These are phyloP conservation scores for Sebastes melanostomus DNA, from an alignment of 2,797 vertebrate species.

Conservation along the genomic window DNA sequence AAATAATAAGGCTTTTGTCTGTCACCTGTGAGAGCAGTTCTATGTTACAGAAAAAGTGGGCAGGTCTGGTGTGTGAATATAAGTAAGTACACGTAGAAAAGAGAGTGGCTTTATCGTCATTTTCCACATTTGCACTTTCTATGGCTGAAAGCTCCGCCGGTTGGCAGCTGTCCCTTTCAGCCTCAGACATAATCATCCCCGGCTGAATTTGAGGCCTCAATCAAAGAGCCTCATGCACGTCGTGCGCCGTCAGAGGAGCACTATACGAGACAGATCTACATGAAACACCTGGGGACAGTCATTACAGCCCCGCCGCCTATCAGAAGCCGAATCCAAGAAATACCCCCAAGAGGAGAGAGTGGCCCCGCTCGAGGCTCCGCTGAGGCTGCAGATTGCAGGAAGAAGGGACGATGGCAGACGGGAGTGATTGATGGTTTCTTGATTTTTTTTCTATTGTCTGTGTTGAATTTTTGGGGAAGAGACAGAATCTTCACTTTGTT, in stretches of 20 bases:
- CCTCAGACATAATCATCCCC: slow-evolving; percentile 52
- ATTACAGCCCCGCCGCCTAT: slow-evolving; percentile 35
- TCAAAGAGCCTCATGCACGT: slow-evolving; percentile 45
- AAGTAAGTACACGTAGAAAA: not conserved
- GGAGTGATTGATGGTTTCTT: slow-evolving; percentile 5
- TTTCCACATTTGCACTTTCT: slow-evolving; percentile 52
- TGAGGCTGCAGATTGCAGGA: slow-evolving; percentile 20
- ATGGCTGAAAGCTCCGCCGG: slow-evolving; percentile 48
- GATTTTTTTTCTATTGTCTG: slow-evolving; percentile 4
- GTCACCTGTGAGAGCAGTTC: not conserved
- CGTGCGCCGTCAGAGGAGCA: slow-evolving; percentile 24
- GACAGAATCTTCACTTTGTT: not conserved
- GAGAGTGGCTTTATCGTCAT: slow-evolving; percentile 39
- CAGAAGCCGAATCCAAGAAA: slow-evolving; percentile 21
- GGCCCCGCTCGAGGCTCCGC: not conserved
- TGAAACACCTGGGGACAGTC: slow-evolving; percentile 63
- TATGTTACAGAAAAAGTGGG: not conserved
- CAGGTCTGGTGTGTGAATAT: not conserved
- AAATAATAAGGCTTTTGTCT: not conserved
- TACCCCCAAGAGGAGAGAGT: slow-evolving; percentile 17
- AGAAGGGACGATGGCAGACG: not conserved
- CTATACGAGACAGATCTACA: slow-evolving; percentile 54
- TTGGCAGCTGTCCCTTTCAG: slow-evolving; percentile 63
- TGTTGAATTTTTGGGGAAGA: not conserved
- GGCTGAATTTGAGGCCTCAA: slow-evolving; percentile 51